Evolutionary conservation across 2,797 vertebrate genomes (phyloP).

Genomic region (Psittacula derbiana): DNA sequence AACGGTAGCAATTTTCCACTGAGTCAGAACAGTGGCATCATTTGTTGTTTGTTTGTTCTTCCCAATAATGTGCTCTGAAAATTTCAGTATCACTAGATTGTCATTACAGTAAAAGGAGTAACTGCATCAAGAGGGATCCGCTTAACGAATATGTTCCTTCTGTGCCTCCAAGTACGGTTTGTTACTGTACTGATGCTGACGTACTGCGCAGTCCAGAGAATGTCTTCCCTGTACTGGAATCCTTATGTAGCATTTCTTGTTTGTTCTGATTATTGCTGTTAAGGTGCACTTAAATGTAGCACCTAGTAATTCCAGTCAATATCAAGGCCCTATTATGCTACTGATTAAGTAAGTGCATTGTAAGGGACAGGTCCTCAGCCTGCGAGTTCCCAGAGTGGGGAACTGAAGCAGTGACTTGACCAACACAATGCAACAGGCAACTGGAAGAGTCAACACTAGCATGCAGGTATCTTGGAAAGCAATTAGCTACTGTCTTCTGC

Average conservation of each 20-base stretch:
- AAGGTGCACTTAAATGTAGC: background rate
- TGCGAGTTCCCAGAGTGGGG: fast-evolving
- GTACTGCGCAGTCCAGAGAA: background rate
- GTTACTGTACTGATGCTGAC: background rate
- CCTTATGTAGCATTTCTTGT: background rate
- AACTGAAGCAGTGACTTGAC: background rate
- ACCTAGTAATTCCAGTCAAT: background rate
- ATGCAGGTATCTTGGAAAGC: background rate
- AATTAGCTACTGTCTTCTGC: background rate
- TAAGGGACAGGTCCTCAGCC: background rate
- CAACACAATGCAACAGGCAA: background rate
- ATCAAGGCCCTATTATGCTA: background rate
- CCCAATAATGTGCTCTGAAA: background rate
- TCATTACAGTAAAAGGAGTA: background rate
- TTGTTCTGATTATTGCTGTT: background rate
- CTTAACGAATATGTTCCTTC: background rate
- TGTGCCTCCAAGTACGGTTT: background rate
- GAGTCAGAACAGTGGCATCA: background rate
- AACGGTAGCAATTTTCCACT: background rate
- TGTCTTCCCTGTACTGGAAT: background rate
- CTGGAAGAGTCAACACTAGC: background rate
- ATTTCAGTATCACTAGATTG: background rate
- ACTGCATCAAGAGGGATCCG: background rate
- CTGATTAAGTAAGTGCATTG: background rate
- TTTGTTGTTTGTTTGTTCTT: background rate